Evolutionary conservation across 1,140 invertebrate genomes (phyloP).

Genomic region (Meloidogyne floridensis): DNA sequence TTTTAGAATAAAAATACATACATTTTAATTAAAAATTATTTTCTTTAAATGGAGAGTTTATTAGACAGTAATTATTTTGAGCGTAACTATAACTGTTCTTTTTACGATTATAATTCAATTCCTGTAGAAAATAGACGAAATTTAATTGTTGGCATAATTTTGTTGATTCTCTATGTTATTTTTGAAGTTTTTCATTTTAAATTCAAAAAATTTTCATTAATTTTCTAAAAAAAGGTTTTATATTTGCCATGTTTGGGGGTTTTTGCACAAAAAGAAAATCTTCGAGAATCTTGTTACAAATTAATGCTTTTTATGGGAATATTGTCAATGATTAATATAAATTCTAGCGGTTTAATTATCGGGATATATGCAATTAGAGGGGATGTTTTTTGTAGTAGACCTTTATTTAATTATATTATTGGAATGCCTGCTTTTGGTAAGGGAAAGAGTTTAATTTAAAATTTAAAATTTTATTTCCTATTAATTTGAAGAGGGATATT

Average conservation of each 20-base stretch:
- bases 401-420: slow-evolving; percentile 33
- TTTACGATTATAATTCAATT: slow-evolving; percentile 26
- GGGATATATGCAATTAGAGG: slow-evolving; percentile 36
- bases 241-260: slow-evolving; percentile 37
- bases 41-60: slow-evolving; percentile 9
- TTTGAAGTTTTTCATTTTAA: slow-evolving; percentile 22
- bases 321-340: slow-evolving; percentile 22
- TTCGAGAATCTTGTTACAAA: slow-evolving; percentile 28
- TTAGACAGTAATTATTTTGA: slow-evolving; percentile 25
- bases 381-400: slow-evolving; percentile 37
- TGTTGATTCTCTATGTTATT: slow-evolving; percentile 28
- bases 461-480: too few species aligned
- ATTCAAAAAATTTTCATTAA: background rate
- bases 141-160: slow-evolving; percentile 17
- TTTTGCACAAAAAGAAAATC: slow-evolving; percentile 20
- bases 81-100: slow-evolving; percentile 26
- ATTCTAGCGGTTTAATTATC: slow-evolving; percentile 33
- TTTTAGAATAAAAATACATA: too few species aligned
- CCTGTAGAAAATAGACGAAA: slow-evolving; percentile 21
- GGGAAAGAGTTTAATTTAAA: background rate
- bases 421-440: slow-evolving; percentile 37
- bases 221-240: slow-evolving; percentile 21
- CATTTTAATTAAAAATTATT: slow-evolving; percentile 1
- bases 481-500: too few species aligned
- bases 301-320: slow-evolving; percentile 37